A percentile compares a stretch with the other conserved stretches of the same genome.
Conservation (phyloP, 2,888 invertebrate species). For the Galerucella pusilla region DNA sequence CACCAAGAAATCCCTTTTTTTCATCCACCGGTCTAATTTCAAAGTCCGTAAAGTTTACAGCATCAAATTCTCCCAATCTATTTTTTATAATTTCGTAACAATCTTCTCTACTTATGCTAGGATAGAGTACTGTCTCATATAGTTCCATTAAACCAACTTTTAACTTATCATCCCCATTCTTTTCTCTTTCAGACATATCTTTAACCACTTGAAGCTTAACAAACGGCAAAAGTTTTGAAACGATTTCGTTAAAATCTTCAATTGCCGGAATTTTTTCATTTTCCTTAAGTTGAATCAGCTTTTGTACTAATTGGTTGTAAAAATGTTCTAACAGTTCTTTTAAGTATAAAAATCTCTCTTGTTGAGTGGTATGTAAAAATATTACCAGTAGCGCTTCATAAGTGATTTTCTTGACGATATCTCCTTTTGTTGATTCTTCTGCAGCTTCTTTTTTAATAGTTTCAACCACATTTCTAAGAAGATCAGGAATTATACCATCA, state of each 20-base stretch:
- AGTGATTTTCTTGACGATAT: neutral
- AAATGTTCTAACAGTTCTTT: constrained; percentile 7
- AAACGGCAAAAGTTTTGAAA: constrained; percentile 47
- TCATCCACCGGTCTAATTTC: constrained; percentile 43
- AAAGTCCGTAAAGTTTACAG: constrained; percentile 47
- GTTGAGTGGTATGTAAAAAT: constrained; percentile 19
- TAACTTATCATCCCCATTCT: constrained; percentile 35
- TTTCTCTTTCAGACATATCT: constrained; percentile 43
- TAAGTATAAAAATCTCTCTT: constrained; percentile 18
- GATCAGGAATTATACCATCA: neutral
- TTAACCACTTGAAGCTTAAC: constrained; percentile 40
- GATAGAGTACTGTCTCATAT: constrained; percentile 30
- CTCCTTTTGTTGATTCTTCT: constrained; percentile 22
- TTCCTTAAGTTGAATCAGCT: constrained; percentile 6
- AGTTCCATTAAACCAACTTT: constrained; percentile 52
- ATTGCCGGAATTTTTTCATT: constrained; percentile 11
- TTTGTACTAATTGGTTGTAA: constrained; percentile 14
- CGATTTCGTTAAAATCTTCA: constrained; percentile 52
- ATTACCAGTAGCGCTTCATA: constrained; percentile 10
- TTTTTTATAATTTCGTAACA: constrained; percentile 48
- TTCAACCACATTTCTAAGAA: neutral
- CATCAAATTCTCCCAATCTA: constrained; percentile 48
- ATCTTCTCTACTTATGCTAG: constrained; percentile 47
- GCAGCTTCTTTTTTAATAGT: constrained; percentile 5
- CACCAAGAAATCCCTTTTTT: constrained; percentile 53